Percentiles rank a stretch among this genome's conserved stretches.
Evolutionary conservation across 2,113 vertebrate species (phyloP).

Genomic region (Myrmecobius fasciatus): DNA sequence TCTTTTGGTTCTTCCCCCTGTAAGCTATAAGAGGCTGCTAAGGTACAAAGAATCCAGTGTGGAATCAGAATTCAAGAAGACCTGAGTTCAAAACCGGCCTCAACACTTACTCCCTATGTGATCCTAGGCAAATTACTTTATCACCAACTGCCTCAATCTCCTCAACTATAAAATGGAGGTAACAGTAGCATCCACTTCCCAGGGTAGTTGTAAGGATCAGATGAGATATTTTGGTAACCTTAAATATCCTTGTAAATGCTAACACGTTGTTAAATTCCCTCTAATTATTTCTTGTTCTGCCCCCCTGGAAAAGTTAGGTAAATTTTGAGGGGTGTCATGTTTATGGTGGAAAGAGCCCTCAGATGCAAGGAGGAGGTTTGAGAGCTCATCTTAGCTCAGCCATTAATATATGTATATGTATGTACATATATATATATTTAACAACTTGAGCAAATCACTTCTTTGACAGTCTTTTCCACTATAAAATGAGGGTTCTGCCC

Average conservation of each 20-base stretch:
- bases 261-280: not conserved
- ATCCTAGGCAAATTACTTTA: not conserved
- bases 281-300: not conserved
- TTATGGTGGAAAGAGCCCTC: not conserved
- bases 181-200: not conserved
- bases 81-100: not conserved
- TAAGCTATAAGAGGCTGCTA: not conserved
- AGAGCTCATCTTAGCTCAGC: not conserved
- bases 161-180: not conserved
- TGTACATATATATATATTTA: no score
- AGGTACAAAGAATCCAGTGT: not conserved
- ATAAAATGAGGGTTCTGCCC: not conserved
- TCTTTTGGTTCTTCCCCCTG: not conserved
- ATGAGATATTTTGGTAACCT: no score
- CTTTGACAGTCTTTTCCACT: not conserved
- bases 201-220: not conserved
- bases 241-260: not conserved
- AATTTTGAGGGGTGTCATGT: not conserved
- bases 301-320: not conserved
- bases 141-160: not conserved
- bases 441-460: not conserved
- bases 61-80: not conserved
- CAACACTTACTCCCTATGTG: not conserved
- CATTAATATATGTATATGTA: no score
- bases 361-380: not conserved